phyloP scores from a whole-genome alignment of 1,140 invertebrate species.

The Orchesella cincta region DNA sequence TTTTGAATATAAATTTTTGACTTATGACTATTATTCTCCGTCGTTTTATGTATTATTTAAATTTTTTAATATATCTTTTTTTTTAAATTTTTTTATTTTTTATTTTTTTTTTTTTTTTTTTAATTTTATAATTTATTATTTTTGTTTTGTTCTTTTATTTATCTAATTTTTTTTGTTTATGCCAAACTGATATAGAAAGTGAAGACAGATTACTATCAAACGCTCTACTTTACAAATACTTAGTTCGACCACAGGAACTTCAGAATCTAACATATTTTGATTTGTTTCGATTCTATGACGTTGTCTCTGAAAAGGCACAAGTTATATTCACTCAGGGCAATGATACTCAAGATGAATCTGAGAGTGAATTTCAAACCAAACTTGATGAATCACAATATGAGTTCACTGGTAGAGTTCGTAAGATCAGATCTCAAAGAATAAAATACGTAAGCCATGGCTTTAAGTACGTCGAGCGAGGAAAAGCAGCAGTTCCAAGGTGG shows the following conservation, averaged over 20 bases:
- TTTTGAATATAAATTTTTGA: too few species aligned
- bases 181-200: neutral
- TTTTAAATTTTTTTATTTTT: too few species aligned
- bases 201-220: neutral
- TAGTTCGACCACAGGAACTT: neutral
- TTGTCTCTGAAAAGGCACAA: neutral
- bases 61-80: too few species aligned
- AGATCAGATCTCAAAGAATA: neutral
- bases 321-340: neutral
- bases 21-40: too few species aligned
- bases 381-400: neutral
- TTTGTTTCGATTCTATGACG: neutral
- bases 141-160: too few species aligned
- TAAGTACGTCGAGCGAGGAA: neutral
- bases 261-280: constrained; percentile 15
- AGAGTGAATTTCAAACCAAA: neutral
- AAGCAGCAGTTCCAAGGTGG: neutral
- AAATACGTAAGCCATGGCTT: neutral
- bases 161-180: too few species aligned
- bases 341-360: neutral
- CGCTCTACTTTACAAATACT: neutral
- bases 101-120: too few species aligned
- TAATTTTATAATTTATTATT: too few species aligned
- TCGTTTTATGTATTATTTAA: too few species aligned
- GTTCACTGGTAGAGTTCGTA: neutral